Evolutionary conservation across 1,140 invertebrate species (phyloP).

Genomic region (Ostrea denselamellosa): DNA sequence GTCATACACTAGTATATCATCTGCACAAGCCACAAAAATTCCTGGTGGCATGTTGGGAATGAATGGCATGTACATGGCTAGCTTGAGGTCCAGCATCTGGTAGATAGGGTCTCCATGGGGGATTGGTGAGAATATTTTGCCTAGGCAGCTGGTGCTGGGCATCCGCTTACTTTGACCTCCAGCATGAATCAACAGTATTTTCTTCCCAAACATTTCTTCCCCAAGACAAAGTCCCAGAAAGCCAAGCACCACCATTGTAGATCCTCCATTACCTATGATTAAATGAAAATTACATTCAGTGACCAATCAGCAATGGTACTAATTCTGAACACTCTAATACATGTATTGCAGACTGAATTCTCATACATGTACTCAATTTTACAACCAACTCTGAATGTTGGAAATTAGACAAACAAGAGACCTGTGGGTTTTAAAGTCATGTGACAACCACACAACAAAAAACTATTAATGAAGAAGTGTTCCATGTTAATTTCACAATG

Average conservation of each 20-base stretch:
- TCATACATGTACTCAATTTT: too few relatives aligned
- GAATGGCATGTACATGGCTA: conserved; percentile 79
- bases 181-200: conserved; percentile 79
- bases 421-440: too few relatives aligned
- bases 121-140: conserved; percentile 79
- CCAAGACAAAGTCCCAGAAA: conserved; percentile 71
- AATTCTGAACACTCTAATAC: too few relatives aligned
- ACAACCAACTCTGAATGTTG: too few relatives aligned
- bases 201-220: conserved; percentile 68
- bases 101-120: conserved; percentile 73
- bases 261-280: conserved; percentile 79
- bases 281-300: background rate
- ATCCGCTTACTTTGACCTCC: conserved; percentile 80
- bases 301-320: too few relatives aligned
- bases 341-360: too few relatives aligned
- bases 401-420: too few relatives aligned
- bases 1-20: conserved; percentile 79
- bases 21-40: conserved; percentile 79
- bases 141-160: conserved; percentile 78
- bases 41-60: conserved; percentile 78
- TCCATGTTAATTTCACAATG: too few relatives aligned
- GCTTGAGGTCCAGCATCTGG: conserved; percentile 80
- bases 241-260: conserved; percentile 76
- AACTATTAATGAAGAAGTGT: too few relatives aligned
- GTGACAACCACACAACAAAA: too few relatives aligned